Conservation (phyloP, 2,888 invertebrate species). For the Prionchulus punctatus region DNA sequence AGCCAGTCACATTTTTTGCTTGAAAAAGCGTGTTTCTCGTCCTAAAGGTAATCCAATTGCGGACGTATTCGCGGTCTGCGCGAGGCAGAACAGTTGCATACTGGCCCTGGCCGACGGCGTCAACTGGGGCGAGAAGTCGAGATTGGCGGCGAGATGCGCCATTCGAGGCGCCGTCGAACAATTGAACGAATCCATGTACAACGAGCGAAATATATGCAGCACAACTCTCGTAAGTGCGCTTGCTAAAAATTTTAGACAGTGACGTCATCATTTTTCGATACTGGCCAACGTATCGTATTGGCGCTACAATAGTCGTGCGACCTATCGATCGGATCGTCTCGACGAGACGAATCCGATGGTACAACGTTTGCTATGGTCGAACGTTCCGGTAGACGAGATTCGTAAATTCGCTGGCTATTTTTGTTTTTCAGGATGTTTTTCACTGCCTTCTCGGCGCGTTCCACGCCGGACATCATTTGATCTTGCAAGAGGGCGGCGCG, state of each 20-base stretch:
- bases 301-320: no score
- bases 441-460: constrained; percentile 58
- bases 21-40: no score
- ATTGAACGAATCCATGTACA: constrained; percentile 41
- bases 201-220: not conserved
- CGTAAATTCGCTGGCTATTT: no score
- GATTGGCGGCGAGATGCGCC: constrained; percentile 44
- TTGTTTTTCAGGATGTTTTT: constrained; percentile 50
- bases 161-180: constrained; percentile 67
- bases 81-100: constrained; percentile 51
- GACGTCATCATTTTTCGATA: no score
- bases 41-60: constrained; percentile 72
- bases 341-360: no score
- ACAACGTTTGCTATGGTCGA: no score
- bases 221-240: no score
- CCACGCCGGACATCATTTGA: constrained; percentile 66
- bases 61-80: constrained; percentile 61
- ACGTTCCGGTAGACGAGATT: no score
- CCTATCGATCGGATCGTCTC: no score
- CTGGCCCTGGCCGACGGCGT: constrained; percentile 72
- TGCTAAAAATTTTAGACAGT: no score
- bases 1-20: no score
- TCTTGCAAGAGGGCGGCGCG: constrained; percentile 61
- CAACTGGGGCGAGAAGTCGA: constrained; percentile 75
- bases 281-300: no score